These are phyloP conservation scores for Selene dorsalis DNA, from an alignment of 2,797 vertebrate species.

Conservation along the genomic window DNA sequence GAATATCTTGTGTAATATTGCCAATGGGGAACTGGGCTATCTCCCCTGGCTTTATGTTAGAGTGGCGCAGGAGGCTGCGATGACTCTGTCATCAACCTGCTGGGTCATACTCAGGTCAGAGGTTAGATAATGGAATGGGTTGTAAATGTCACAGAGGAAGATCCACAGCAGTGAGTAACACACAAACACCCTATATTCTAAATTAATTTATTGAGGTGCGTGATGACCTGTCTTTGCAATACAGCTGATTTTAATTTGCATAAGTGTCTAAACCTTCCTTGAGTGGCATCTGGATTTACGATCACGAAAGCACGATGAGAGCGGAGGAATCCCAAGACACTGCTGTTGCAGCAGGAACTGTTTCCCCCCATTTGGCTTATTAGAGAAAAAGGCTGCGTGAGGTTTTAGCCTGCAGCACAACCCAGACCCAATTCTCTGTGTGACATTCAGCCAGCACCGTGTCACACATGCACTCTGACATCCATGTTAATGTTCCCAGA, in stretches of 20 bases:
- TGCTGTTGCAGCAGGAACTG: conserved; percentile 47
- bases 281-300: conserved; percentile 49
- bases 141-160: conserved; percentile 63
- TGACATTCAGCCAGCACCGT: conserved; percentile 69
- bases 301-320: conserved; percentile 59
- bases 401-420: conserved; percentile 74
- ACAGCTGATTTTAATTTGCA: conserved; percentile 60
- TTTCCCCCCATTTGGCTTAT: conserved; percentile 73
- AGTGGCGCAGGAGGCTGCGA: conserved; percentile 17
- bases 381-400: conserved; percentile 65
- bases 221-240: conserved; percentile 11
- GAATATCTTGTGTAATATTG: conserved; percentile 44
- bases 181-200: conserved; percentile 30
- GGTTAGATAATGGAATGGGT: conserved; percentile 62
- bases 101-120: conserved; percentile 64
- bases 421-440: conserved; percentile 78
- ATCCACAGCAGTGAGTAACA: conserved; percentile 45
- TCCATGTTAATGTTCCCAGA: conserved; percentile 61
- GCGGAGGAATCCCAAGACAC: conserved; percentile 64
- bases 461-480: conserved; percentile 68
- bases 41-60: conserved; percentile 19
- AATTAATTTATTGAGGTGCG: conserved; percentile 38
- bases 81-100: conserved; percentile 54
- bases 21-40: conserved; percentile 20
- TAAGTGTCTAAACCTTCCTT: conserved; percentile 53